phyloP scores from a whole-genome alignment of 92 coral and sea anemone genomes.

The Zoanthus sociatus region DNA sequence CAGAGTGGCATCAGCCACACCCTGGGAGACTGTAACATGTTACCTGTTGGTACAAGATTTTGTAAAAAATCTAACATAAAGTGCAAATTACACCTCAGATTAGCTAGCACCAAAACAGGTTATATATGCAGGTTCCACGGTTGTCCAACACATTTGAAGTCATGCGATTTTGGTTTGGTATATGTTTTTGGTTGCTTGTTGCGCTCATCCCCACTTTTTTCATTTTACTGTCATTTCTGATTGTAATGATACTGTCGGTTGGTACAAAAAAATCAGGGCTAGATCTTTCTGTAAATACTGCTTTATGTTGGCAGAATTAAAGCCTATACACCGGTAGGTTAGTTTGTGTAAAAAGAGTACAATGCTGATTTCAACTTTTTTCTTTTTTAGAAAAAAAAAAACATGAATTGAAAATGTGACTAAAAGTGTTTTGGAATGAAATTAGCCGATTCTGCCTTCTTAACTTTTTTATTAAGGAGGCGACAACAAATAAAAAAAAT shows the following conservation, averaged over 20 bases:
- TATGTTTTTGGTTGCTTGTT: conserved; percentile 16
- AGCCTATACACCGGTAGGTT: conserved; percentile 9
- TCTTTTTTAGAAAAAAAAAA: neutral
- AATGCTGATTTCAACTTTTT: conserved; percentile 8
- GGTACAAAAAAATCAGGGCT: conserved; percentile 7
- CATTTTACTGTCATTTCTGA: conserved; percentile 8
- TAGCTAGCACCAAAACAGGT: conserved; percentile 5
- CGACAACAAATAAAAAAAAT: neutral
- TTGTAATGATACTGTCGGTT: conserved; percentile 23
- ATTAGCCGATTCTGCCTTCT: conserved; percentile 7
- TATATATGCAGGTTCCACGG: conserved; percentile 4
- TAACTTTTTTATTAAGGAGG: conserved; percentile 1
- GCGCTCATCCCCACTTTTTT: conserved; percentile 14
- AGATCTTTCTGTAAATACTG: conserved; percentile 19
- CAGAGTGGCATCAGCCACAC: conserved; percentile 18
- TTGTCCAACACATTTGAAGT: conserved; percentile 19
- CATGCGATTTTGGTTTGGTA: conserved; percentile 22
- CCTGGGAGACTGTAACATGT: conserved; percentile 27
- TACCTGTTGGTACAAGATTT: conserved; percentile 9
- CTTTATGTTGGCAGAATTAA: conserved; percentile 9
- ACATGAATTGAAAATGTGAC: conserved; percentile 6
- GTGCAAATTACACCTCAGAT: conserved; percentile 19
- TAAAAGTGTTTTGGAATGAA: conserved; percentile 1
- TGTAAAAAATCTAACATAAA: conserved; percentile 26
- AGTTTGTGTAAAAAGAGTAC: conserved; percentile 16